Conservation (phyloP, 2,888 invertebrate genomes). For the Pandemis cinnamomeana region DNA sequence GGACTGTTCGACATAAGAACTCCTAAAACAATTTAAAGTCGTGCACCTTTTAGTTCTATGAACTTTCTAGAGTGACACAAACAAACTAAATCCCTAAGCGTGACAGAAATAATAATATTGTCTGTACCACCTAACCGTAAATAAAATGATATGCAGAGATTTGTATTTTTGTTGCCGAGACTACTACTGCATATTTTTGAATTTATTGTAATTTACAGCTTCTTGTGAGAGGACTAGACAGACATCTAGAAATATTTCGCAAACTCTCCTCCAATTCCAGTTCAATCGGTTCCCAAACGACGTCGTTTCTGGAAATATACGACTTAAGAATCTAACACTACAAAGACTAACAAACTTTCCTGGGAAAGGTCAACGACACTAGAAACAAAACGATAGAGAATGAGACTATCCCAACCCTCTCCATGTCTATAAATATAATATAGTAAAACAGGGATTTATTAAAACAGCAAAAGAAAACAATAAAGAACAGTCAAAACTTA, state of each 20-base stretch:
- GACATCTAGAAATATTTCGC: conserved; percentile 14
- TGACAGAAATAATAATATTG: not conserved
- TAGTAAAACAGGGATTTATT: too few relatives aligned
- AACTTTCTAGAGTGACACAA: not conserved
- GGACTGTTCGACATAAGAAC: too few relatives aligned
- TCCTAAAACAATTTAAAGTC: not conserved
- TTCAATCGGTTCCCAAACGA: conserved; percentile 17
- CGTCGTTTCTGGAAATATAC: conserved; percentile 25
- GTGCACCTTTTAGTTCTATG: not conserved
- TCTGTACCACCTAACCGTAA: not conserved
- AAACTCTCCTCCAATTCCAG: conserved; percentile 14
- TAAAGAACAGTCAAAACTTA: too few relatives aligned
- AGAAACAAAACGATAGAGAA: too few relatives aligned
- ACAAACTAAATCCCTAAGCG: not conserved
- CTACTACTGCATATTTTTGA: not conserved
- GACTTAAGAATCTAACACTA: not conserved
- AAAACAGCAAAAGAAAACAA: too few relatives aligned
- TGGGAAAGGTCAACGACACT: not conserved
- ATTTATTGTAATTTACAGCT: conserved; percentile 18
- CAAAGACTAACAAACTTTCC: conserved; percentile 15
- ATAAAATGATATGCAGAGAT: not conserved
- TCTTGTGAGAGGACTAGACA: conserved; percentile 8
- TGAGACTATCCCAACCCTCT: too few relatives aligned
- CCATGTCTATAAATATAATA: too few relatives aligned
- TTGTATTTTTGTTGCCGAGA: not conserved